A percentile compares a stretch with the other conserved stretches of the same genome.
Evolutionary conservation across 2,888 invertebrate genomes (phyloP).

Genomic region (Mechanitis mazaeus): DNA sequence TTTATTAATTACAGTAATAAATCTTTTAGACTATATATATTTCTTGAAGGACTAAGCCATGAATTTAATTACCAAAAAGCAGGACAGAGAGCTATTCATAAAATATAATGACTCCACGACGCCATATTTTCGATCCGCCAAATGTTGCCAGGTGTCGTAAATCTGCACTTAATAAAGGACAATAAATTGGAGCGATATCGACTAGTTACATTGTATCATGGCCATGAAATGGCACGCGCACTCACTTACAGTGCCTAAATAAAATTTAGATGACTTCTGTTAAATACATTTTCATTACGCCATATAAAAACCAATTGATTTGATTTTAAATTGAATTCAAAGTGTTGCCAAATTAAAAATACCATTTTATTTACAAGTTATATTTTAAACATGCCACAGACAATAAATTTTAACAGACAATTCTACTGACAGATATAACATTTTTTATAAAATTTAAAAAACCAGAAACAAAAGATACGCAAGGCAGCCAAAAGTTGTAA

Average conservation of each 20-base stretch:
- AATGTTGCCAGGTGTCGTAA: conserved; percentile 31
- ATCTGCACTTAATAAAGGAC: conserved; percentile 29
- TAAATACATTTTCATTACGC: too few species aligned
- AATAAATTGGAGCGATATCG: conserved; percentile 24
- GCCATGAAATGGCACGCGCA: conserved; percentile 32
- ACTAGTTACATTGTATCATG: conserved; percentile 15
- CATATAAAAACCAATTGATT: neutral
- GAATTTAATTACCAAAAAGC: conserved; percentile 1
- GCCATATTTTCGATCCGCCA: conserved; percentile 18
- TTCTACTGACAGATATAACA: too few species aligned
- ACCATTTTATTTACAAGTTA: too few species aligned
- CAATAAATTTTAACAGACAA: too few species aligned
- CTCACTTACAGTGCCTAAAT: conserved; percentile 11
- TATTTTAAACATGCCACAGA: too few species aligned
- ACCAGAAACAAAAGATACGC: too few species aligned
- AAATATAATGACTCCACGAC: conserved; percentile 14
- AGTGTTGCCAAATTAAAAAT: neutral
- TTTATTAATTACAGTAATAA: too few species aligned
- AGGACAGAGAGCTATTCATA: conserved; percentile 8
- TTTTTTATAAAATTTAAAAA: too few species aligned
- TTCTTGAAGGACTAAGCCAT: neutral
- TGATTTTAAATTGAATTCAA: neutral
- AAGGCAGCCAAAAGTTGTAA: too few species aligned
- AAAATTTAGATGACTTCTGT: conserved; percentile 4
- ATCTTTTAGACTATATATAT: neutral